Percentiles rank a stretch among this genome's conserved stretches.
Conservation (phyloP, 2,797 vertebrate genomes). For the Miichthys miiuy region DNA sequence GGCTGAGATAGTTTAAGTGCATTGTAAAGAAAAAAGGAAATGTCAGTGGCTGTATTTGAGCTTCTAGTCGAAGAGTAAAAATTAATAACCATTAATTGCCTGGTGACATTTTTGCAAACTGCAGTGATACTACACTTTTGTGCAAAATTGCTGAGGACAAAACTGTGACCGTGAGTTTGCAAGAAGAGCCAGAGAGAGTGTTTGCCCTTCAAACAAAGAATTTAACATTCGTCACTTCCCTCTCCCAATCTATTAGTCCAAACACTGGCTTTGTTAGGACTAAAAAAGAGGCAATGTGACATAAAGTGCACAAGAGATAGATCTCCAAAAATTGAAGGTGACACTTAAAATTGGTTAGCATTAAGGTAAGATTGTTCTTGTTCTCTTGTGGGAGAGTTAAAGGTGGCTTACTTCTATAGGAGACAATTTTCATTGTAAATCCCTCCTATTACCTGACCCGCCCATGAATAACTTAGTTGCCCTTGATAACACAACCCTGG, state of each 20-base stretch:
- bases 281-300: conserved; percentile 71
- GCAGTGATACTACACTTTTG: neutral
- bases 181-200: conserved; percentile 25
- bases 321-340: conserved; percentile 81
- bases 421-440: conserved; percentile 76
- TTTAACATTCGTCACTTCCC: conserved; percentile 61
- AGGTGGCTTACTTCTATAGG: conserved; percentile 72
- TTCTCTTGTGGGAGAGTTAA: conserved; percentile 71
- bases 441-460: conserved; percentile 64
- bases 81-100: neutral
- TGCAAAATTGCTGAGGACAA: neutral
- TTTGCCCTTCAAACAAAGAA: conserved; percentile 68
- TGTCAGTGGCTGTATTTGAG: neutral
- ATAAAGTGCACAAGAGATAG: conserved; percentile 66
- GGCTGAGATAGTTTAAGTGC: neutral
- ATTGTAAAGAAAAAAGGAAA: neutral
- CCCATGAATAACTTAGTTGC: conserved; percentile 72
- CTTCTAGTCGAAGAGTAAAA: neutral
- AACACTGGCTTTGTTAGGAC: conserved; percentile 59
- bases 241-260: conserved; percentile 45
- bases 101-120: conserved; percentile 17
- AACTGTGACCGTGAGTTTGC: conserved; percentile 7
- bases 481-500: conserved; percentile 71
- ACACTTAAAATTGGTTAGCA: conserved; percentile 77
- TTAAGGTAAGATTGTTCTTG: conserved; percentile 77